Conservation (phyloP, 1,140 invertebrate species). For the Procambarus virginalis region DNA sequence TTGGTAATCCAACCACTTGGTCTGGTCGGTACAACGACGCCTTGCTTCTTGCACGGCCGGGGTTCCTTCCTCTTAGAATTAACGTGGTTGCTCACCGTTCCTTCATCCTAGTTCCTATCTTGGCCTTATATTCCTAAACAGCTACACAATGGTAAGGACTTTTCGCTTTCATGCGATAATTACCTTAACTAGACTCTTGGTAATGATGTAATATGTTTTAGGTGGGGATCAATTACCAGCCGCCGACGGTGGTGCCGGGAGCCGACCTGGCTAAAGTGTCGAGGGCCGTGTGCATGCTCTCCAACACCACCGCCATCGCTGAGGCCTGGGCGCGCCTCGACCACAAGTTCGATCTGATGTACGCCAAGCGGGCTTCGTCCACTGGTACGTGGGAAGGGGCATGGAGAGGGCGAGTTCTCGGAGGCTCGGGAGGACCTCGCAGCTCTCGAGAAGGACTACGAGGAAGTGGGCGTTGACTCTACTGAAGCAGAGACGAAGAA, state of each 20-base stretch:
- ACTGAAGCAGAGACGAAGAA: constrained; percentile 56
- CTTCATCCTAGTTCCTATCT: no score
- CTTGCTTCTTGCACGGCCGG: no score
- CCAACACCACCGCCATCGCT: constrained; percentile 50
- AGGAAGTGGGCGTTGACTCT: constrained; percentile 53
- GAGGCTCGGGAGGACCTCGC: constrained; percentile 45
- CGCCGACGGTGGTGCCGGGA: constrained; percentile 42
- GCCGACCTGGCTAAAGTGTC: constrained; percentile 55
- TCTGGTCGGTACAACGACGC: no score
- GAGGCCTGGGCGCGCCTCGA: constrained; percentile 54
- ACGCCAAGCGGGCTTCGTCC: constrained; percentile 49
- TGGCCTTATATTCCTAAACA: no score
- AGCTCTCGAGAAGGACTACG: constrained; percentile 49
- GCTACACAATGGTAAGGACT: no score
- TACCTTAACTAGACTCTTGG: no score
- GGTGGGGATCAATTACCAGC: constrained; percentile 53
- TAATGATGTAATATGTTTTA: background rate
- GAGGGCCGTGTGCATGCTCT: constrained; percentile 43
- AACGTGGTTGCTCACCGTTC: no score
- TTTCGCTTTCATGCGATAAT: no score
- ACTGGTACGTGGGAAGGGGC: constrained; percentile 51
- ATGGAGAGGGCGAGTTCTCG: constrained; percentile 54
- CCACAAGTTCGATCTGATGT: constrained; percentile 55
- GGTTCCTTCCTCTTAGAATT: no score
- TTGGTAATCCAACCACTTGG: no score